Base-by-base conservation (phyloP, 2,113 vertebrate species). In the Neogobius melanostomus region DNA sequence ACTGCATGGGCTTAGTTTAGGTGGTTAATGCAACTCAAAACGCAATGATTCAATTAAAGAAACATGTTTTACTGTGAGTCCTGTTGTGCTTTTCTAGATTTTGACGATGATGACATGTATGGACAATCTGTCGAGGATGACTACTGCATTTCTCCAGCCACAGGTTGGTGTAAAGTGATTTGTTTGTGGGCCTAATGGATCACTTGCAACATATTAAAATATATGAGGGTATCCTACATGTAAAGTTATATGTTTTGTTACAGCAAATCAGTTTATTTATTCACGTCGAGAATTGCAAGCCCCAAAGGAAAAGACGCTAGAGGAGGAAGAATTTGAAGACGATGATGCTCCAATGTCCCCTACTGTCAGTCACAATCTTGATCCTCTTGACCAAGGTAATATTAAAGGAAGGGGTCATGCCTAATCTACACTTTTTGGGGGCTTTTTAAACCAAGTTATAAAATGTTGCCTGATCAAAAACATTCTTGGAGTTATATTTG, bases 211-310 rank as follows among this genome's bases (percentile, higher is more conserved):
- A 15, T 7, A 12, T 8, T 14, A 42, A 59, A 44, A 36, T 4
- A 36, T 36, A 4, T 36, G 28, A 36, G 28, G 28, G 28, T 36
- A 36, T 36, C 1, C 28, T 36, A 3, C 28, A 36, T 36, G 28
- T 36, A 36, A 36, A 36, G 28, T 36, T 36, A 36, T 36, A 4
- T 36, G 28, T 61, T 7, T 61, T 15, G 3, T 42, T 61, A 42
- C 80, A 99, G 98, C 97, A 80, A 97, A 98, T 89, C 95, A 99
- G 42, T 99, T 99, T 88, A 99, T 99, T 87, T 99, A 98, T 86
- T 98, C 97, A 5, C 94, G 93, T 72, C 94, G 92, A 85, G 95
- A 96, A 65, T 94, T 93, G 60, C 93, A 94, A 69, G 64, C 83
- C 56, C 83, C 92, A 3, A 92, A 83, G 73, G 91, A 91, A 70